Conservation (phyloP, 2,797 vertebrate species). For the Agapornis canus region DNA sequence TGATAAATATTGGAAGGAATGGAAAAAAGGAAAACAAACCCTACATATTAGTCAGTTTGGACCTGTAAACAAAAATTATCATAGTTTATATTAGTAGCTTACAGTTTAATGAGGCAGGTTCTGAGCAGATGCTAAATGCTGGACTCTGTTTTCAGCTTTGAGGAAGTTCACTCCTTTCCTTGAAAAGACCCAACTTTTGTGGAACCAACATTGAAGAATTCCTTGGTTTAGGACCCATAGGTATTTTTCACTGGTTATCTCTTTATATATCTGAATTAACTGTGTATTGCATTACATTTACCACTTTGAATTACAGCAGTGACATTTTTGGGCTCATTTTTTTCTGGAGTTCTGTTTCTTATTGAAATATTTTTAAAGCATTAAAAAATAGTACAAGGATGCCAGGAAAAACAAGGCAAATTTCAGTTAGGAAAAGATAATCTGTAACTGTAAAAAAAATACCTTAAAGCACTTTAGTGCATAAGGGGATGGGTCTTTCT, state of each 20-base stretch:
- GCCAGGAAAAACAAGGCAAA: neutral
- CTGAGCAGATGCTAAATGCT: neutral
- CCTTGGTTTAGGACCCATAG: neutral
- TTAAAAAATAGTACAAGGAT: neutral
- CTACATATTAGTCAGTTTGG: neutral
- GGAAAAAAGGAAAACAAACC: neutral
- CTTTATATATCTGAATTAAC: neutral
- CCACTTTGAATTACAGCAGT: neutral
- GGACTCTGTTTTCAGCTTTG: neutral
- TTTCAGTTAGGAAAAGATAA: neutral
- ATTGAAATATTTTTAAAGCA: neutral
- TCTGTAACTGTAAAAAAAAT: neutral
- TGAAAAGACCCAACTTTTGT: neutral
- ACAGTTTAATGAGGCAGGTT: neutral
- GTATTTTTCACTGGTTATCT: neutral
- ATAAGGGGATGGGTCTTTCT: neutral
- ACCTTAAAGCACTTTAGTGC: neutral
- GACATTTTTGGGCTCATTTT: neutral
- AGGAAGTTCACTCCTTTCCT: neutral
- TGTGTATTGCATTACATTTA: neutral
- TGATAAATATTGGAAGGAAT: neutral
- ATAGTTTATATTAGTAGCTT: neutral
- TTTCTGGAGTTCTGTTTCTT: neutral
- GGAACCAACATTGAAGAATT: neutral
- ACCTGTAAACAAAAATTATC: neutral